Conservation (phyloP, 2,113 vertebrate genomes). For the Sisor rabdophorus region DNA sequence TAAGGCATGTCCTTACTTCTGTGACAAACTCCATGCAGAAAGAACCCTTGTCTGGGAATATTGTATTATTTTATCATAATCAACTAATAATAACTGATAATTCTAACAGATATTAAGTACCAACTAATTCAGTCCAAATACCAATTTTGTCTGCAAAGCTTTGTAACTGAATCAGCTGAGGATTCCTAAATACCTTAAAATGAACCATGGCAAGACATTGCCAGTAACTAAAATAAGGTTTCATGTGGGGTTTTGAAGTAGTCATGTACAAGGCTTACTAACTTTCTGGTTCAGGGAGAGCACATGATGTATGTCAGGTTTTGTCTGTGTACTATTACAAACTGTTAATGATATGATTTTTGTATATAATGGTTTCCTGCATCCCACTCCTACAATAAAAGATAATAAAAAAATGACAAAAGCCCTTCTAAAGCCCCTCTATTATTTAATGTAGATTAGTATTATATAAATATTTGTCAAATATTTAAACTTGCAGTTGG, state of each 20-base stretch:
- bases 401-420: constrained; percentile 1
- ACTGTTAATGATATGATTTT: constrained; percentile 57
- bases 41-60: no score
- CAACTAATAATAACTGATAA: neutral
- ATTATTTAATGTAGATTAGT: no score
- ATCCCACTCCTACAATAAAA: neutral
- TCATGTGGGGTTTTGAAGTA: constrained; percentile 27
- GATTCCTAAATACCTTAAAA: constrained; percentile 39
- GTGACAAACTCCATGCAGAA: no score
- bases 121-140: neutral
- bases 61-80: no score
- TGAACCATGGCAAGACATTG: constrained; percentile 29
- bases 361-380: constrained; percentile 16
- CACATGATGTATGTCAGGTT: constrained; percentile 54
- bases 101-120: neutral
- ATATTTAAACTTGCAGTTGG: neutral
- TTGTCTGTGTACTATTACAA: constrained; percentile 60
- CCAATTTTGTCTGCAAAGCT: constrained; percentile 14
- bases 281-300: constrained; percentile 65
- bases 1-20: no score
- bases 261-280: constrained; percentile 19
- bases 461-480: constrained; percentile 22
- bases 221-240: constrained; percentile 62
- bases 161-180: constrained; percentile 44
- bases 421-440: no score